Conservation (phyloP, 1,140 invertebrate genomes). For the Phenacoccus solenopsis region DNA sequence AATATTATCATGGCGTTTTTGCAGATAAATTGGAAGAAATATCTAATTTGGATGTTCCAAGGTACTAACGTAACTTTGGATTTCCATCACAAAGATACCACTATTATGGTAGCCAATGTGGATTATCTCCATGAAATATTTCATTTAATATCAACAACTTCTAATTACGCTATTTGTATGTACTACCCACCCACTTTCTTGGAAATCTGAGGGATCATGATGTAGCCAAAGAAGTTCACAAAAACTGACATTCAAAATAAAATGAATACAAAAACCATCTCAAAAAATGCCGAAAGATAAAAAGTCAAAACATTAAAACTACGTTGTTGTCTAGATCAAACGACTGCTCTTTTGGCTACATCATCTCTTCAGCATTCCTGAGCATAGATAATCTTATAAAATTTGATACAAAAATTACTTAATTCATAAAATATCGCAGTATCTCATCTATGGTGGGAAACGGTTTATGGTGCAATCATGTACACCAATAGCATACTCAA, state of each 20-base stretch:
- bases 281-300: no score
- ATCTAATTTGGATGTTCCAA: neutral
- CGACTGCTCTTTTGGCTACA: no score
- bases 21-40: neutral
- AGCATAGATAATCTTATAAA: neutral
- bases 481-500: neutral
- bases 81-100: neutral
- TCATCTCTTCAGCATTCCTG: no score
- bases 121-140: neutral
- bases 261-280: no score
- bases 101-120: neutral
- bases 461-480: neutral
- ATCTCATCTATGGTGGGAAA: neutral
- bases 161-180: neutral
- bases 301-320: no score
- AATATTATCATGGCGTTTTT: neutral
- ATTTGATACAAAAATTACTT: no score
- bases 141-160: neutral
- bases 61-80: neutral
- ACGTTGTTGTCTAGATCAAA: no score
- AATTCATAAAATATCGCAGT: neutral
- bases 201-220: no score
- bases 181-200: neutral
- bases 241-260: no score
- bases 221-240: no score